Conservation (phyloP, 2,888 invertebrate species). For the Scaptomyza caliginosa region DNA sequence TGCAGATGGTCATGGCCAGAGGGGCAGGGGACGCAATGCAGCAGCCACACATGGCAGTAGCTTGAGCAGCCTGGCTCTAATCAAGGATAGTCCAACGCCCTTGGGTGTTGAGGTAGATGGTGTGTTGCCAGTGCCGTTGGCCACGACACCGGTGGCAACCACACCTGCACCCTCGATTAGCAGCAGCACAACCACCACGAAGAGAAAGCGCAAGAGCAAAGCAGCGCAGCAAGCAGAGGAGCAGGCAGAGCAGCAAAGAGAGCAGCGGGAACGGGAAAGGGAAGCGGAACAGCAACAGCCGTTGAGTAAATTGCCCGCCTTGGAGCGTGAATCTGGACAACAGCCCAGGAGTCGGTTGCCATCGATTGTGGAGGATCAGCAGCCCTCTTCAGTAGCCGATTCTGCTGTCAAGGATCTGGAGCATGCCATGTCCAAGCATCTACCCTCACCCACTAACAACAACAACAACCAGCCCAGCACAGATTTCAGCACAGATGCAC, state of each 20-base stretch:
- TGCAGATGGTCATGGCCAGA: conserved; percentile 73
- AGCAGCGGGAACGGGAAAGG: conserved; percentile 61
- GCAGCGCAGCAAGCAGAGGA: conserved; percentile 84
- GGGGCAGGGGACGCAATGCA: conserved; percentile 79
- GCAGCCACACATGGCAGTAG: conserved; percentile 67
- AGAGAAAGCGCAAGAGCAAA: conserved; percentile 87
- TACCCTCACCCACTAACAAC: conserved; percentile 86
- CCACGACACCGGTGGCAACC: conserved; percentile 56
- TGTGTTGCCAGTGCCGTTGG: conserved; percentile 69
- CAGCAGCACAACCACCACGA: conserved; percentile 57
- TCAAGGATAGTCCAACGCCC: conserved; percentile 78
- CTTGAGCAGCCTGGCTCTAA: conserved; percentile 71
- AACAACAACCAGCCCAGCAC: conserved; percentile 86
- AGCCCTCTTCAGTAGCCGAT: conserved; percentile 69
- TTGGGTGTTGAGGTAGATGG: conserved; percentile 72
- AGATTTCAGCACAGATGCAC: conserved; percentile 93
- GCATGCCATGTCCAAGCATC: conserved; percentile 98
- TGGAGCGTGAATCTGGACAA: conserved; percentile 80
- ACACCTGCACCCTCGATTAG: conserved; percentile 49
- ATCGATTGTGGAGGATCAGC: conserved; percentile 80
- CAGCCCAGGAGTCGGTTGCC: conserved; percentile 82
- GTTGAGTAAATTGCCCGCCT: conserved; percentile 71
- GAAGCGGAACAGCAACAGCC: conserved; percentile 51
- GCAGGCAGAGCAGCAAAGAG: conserved; percentile 51
- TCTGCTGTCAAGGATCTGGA: conserved; percentile 91